Evolutionary conservation across 2,113 vertebrate species (phyloP).

Genomic region (Xyliphius kryptos): DNA sequence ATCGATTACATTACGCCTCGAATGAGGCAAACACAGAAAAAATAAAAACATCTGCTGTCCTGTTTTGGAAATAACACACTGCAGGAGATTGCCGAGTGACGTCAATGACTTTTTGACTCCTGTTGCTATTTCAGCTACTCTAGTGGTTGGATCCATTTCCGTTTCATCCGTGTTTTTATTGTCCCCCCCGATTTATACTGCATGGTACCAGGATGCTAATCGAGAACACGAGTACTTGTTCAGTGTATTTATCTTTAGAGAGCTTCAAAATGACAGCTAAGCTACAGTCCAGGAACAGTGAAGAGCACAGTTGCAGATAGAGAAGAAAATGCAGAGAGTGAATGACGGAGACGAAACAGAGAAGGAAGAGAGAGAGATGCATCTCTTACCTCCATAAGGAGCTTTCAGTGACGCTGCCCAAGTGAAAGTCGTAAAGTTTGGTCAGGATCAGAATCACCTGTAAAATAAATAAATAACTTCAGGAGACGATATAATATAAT

Average conservation of each 20-base stretch:
- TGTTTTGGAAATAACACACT: slow-evolving; percentile 18
- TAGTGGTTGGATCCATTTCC: background rate
- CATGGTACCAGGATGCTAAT: background rate
- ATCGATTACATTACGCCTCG: background rate
- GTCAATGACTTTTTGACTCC: slow-evolving; percentile 6
- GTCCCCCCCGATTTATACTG: background rate
- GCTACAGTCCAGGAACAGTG: background rate
- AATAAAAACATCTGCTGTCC: background rate
- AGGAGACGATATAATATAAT: too few relatives aligned
- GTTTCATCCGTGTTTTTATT: background rate
- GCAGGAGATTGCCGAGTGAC: background rate
- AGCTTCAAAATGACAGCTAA: background rate
- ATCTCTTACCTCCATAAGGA: slow-evolving; percentile 90
- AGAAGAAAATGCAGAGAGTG: background rate
- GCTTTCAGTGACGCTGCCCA: slow-evolving; percentile 93
- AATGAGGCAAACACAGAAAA: slow-evolving; percentile 2
- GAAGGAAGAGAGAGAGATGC: background rate
- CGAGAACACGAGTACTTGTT: slow-evolving; percentile 6
- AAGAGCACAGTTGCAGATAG: background rate
- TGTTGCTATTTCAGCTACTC: slow-evolving; percentile 8
- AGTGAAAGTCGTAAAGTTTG: slow-evolving; percentile 95
- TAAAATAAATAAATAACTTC: slow-evolving; percentile 44
- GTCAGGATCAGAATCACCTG: slow-evolving; percentile 97
- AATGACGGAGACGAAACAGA: background rate
- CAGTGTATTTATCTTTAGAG: slow-evolving; percentile 12